Evolutionary conservation across 1,140 invertebrate species (phyloP).

Genomic region (Drosophila subpulchrella): DNA sequence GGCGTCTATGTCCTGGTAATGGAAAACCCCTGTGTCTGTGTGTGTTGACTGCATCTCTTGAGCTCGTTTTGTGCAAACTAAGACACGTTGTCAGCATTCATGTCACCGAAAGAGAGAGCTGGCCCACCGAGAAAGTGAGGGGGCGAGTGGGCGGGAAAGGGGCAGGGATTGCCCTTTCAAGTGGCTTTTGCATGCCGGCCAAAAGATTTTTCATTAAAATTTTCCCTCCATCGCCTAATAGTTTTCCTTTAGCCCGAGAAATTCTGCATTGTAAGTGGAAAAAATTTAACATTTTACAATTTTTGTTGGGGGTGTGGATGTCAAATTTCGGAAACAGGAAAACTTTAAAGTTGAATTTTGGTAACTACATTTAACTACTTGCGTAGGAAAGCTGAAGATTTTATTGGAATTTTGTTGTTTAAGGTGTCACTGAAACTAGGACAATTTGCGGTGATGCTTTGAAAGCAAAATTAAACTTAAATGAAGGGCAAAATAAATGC

Average conservation of each 20-base stretch:
- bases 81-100: constrained; percentile 83
- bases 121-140: neutral
- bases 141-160: neutral
- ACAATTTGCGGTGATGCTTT: neutral
- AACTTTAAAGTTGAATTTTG: neutral
- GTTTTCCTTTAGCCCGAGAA: constrained; percentile 37
- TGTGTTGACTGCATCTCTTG: constrained; percentile 57
- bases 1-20: constrained; percentile 47
- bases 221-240: constrained; percentile 63
- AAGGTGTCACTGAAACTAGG: neutral
- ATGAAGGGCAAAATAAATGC: too few relatives aligned
- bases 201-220: constrained; percentile 81
- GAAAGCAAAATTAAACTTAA: neutral
- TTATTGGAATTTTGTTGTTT: neutral
- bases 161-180: constrained; percentile 39
- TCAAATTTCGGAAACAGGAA: constrained; percentile 1
- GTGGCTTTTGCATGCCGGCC: constrained; percentile 61
- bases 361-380: neutral
- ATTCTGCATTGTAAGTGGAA: constrained; percentile 51
- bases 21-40: constrained; percentile 27
- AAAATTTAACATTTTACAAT: constrained; percentile 9
- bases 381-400: neutral
- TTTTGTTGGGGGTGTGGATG: constrained; percentile 1
- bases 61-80: constrained; percentile 82
- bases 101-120: constrained; percentile 49